Evolutionary conservation across 1,140 invertebrate species (phyloP).

Genomic region (Atta colombica): DNA sequence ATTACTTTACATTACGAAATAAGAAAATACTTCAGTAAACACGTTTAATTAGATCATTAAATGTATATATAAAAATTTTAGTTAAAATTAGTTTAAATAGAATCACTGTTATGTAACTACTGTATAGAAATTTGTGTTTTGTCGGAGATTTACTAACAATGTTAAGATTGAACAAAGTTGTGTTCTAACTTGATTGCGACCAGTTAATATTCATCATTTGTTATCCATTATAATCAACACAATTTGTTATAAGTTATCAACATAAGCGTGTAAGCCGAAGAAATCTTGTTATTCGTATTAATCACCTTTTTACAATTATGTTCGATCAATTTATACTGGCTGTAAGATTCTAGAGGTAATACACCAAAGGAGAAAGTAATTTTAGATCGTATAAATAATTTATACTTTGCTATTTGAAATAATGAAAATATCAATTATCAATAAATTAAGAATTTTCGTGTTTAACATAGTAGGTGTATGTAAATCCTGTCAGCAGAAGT

Average conservation of each 20-base stretch:
- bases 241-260: background rate
- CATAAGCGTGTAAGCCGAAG: background rate
- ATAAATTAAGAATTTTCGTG: slow-evolving; percentile 2
- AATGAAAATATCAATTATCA: background rate
- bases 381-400: slow-evolving; percentile 28
- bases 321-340: slow-evolving; percentile 34
- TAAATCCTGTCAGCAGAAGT: slow-evolving; percentile 12
- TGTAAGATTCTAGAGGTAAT: slow-evolving; percentile 16
- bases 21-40: slow-evolving; percentile 18
- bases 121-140: slow-evolving; percentile 30
- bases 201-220: background rate
- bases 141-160: slow-evolving; percentile 1
- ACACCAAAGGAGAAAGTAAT: background rate
- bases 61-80: slow-evolving; percentile 28
- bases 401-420: slow-evolving; percentile 20
- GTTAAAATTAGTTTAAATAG: slow-evolving; percentile 45
- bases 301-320: background rate
- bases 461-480: slow-evolving; percentile 13
- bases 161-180: slow-evolving; percentile 34
- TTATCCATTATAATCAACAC: background rate
- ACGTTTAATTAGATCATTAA: slow-evolving; percentile 14
- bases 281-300: background rate
- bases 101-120: slow-evolving; percentile 1
- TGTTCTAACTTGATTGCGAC: slow-evolving; percentile 26
- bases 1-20: slow-evolving; percentile 8